A percentile compares a stretch with the other conserved stretches of the same genome.
Evolutionary conservation across 2,888 invertebrate species (phyloP).

Genomic region (Eristalinus sepulchralis): DNA sequence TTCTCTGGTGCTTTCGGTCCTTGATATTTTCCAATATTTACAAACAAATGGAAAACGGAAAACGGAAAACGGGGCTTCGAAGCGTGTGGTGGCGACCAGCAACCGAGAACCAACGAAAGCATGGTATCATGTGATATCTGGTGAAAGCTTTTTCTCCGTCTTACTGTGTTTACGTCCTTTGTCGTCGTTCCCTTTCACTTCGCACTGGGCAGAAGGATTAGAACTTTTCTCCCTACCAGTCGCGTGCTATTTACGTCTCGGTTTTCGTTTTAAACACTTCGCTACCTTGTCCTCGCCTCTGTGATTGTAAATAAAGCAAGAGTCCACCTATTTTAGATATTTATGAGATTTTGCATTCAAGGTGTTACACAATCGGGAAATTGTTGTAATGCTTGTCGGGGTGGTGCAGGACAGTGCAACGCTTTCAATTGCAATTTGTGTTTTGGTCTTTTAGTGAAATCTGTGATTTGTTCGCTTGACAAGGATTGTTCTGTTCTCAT

Average conservation of each 20-base stretch:
- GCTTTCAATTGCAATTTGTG: not conserved
- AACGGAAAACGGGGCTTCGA: constrained; percentile 16
- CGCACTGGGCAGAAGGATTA: constrained; percentile 47
- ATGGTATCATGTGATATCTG: constrained; percentile 21
- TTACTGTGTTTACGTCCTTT: constrained; percentile 38
- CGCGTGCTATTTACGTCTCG: constrained; percentile 24
- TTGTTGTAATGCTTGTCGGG: not conserved
- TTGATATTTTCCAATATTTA: constrained; percentile 58
- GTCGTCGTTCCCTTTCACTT: constrained; percentile 21
- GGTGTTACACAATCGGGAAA: constrained; percentile 22
- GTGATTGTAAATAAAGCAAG: not conserved
- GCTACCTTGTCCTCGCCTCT: not conserved
- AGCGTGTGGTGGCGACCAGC: constrained; percentile 29
- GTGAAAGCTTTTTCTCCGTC: constrained; percentile 52
- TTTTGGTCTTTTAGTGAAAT: not conserved
- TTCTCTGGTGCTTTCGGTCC: constrained; percentile 3
- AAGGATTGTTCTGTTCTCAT: not conserved
- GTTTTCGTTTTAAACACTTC: constrained; percentile 1
- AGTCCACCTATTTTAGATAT: not conserved
- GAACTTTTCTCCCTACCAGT: constrained; percentile 30
- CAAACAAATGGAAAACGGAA: constrained; percentile 48
- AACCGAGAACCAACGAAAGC: constrained; percentile 34
- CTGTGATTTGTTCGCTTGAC: not conserved
- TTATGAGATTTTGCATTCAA: not conserved
- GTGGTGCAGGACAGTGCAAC: not conserved